Conservation (phyloP, 2,113 vertebrate species). For the Odocoileus virginianus region DNA sequence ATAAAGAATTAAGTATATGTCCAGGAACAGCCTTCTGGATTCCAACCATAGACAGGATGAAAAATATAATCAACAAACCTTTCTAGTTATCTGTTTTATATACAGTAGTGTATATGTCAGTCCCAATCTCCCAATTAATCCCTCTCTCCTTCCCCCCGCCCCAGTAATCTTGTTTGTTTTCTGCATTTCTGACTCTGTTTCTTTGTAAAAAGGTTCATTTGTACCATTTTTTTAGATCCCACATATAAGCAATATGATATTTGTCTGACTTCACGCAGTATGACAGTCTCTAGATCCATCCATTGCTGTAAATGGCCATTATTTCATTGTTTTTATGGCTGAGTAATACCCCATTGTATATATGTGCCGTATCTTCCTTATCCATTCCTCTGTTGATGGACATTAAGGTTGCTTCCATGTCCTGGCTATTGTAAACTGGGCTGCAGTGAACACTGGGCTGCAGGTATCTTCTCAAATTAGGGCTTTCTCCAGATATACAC, state of each 20-base stretch:
- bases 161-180: not conserved
- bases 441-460: not conserved
- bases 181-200: not conserved
- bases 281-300: not conserved
- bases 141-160: not conserved
- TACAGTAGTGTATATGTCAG: not conserved
- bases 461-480: not conserved
- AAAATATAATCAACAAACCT: not conserved
- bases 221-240: not conserved
- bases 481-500: not conserved
- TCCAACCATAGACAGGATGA: not conserved
- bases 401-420: not conserved
- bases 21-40: accelerated
- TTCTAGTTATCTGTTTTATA: not conserved
- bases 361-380: not conserved
- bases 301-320: not conserved
- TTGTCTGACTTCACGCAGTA: not conserved
- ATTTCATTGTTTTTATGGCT: not conserved
- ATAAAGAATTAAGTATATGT: not conserved
- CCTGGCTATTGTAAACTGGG: not conserved
- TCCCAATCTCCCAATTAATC: not conserved
- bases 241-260: not conserved
- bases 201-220: not conserved
- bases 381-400: not conserved
- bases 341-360: not conserved